A percentile compares a stretch with the other conserved stretches of the same genome.
Conservation (phyloP, 2,797 vertebrate species). For the Rallus crepitans region DNA sequence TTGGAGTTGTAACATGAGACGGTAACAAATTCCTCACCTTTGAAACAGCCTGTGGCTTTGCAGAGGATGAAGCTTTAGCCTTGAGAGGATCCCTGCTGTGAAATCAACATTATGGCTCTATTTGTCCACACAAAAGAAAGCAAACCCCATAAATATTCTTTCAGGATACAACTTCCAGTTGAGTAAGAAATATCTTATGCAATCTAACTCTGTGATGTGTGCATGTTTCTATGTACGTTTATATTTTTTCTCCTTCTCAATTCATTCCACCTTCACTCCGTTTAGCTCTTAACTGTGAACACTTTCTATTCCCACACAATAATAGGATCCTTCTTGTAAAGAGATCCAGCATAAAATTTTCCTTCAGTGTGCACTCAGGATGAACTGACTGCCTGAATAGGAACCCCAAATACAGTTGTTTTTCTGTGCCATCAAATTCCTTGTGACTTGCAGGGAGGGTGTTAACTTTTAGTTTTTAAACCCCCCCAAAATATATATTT, state of each 20-base stretch:
- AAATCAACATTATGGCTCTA: neutral
- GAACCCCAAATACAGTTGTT: neutral
- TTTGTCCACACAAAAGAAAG: neutral
- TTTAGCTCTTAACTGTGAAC: neutral
- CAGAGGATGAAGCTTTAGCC: neutral
- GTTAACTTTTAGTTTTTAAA: neutral
- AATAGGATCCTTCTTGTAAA: neutral
- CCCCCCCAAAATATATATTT: neutral
- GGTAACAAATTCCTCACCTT: constrained; percentile 19
- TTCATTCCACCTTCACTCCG: neutral
- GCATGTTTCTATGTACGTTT: neutral
- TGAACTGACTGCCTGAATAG: neutral
- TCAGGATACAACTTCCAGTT: neutral
- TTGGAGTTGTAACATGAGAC: constrained; percentile 19
- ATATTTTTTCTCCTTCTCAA: neutral
- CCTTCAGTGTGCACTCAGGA: neutral
- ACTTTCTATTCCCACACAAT: neutral
- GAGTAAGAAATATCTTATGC: neutral
- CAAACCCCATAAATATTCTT: neutral
- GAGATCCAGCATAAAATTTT: neutral
- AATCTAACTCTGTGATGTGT: neutral
- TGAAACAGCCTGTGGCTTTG: neutral
- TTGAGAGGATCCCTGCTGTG: neutral
- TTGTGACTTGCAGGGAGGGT: neutral
- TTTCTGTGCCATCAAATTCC: neutral